These are phyloP conservation scores for Mechanitis messenoides DNA, from an alignment of 2,888 invertebrate genomes.

Conservation along the genomic window DNA sequence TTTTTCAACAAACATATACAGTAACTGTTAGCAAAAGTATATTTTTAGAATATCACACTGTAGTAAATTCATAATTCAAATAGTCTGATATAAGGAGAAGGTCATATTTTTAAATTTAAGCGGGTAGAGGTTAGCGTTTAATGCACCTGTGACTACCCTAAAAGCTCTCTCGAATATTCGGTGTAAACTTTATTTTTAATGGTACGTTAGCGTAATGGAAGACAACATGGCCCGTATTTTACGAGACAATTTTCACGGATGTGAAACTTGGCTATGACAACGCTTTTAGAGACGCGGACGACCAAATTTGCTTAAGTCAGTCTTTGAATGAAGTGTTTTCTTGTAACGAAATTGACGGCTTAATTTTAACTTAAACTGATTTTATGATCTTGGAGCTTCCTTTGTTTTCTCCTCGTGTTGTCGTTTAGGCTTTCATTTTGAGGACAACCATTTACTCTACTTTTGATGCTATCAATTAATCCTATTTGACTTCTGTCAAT, in stretches of 20 bases:
- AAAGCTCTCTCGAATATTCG: constrained; percentile 65
- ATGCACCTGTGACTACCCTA: constrained; percentile 70
- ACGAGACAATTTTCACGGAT: constrained; percentile 66
- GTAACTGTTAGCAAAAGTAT: neutral
- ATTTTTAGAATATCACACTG: constrained; percentile 5
- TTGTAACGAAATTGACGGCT: constrained; percentile 32
- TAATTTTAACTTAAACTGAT: constrained; percentile 28
- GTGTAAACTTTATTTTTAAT: constrained; percentile 70
- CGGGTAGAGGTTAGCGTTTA: constrained; percentile 55
- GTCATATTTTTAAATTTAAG: constrained; percentile 63
- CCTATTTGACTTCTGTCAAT: constrained; percentile 7
- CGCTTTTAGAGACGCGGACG: constrained; percentile 52
- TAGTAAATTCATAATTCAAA: constrained; percentile 21
- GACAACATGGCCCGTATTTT: constrained; percentile 66
- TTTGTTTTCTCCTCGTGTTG: constrained; percentile 16
- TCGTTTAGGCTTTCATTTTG: constrained; percentile 13
- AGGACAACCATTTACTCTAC: constrained; percentile 9
- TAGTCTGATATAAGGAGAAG: constrained; percentile 34
- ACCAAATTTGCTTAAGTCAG: constrained; percentile 42
- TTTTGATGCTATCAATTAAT: constrained; percentile 11
- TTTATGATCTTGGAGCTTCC: constrained; percentile 15
- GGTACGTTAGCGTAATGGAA: constrained; percentile 68
- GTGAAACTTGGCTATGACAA: constrained; percentile 62
- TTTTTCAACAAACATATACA: neutral
- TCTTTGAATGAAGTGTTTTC: constrained; percentile 34